Conservation (phyloP, 2,113 vertebrate species). For the Brachyhypopomus occidentalis region DNA sequence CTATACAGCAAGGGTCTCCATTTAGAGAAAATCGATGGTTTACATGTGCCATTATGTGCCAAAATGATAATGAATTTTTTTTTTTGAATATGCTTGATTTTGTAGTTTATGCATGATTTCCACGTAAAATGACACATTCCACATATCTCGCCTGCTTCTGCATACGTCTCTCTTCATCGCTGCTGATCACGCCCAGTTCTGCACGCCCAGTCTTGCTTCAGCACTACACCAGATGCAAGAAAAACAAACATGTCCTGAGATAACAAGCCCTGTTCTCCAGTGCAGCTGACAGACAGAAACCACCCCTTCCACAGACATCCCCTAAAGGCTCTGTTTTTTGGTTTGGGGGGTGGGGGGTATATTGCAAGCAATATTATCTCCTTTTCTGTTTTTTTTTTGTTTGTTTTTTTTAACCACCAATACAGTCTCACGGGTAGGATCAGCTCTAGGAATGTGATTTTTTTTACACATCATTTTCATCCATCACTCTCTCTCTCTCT, state of each 20-base stretch:
- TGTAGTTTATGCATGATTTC: background rate
- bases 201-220: background rate
- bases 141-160: background rate
- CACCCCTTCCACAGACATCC: slow-evolving; percentile 16
- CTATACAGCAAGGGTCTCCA: background rate
- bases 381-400: background rate
- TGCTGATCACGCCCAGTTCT: background rate
- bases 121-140: background rate
- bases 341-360: too few species aligned
- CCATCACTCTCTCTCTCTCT: background rate
- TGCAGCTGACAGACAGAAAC: slow-evolving; percentile 25
- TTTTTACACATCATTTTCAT: slow-evolving; percentile 13
- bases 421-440: background rate
- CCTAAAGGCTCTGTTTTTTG: background rate
- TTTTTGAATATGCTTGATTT: too few species aligned
- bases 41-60: background rate
- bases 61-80: background rate
- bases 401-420: slow-evolving; percentile 15
- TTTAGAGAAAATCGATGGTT: background rate
- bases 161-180: background rate
- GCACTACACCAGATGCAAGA: slow-evolving; percentile 11
- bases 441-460: background rate
- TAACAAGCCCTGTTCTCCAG: slow-evolving; percentile 30
- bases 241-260: slow-evolving; percentile 10
- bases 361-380: too few species aligned